These are phyloP conservation scores for Sebastes flavidus DNA, from an alignment of 2,797 vertebrate genomes.

Conservation along the genomic window DNA sequence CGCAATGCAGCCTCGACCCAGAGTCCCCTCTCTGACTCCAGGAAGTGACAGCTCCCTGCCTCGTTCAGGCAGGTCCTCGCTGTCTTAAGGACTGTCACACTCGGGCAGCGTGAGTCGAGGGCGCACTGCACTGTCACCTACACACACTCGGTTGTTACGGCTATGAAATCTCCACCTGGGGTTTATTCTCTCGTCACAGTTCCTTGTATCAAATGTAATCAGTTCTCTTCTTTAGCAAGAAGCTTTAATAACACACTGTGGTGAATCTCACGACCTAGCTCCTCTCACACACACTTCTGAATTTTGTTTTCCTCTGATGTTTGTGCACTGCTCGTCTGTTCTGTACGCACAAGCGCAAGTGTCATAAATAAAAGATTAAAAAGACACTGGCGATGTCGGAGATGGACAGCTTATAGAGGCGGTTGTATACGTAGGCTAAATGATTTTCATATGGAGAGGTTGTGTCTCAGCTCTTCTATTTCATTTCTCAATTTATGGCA, in stretches of 20 bases:
- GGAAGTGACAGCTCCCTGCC: constrained; percentile 80
- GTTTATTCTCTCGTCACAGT: background rate
- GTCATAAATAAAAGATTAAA: background rate
- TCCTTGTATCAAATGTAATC: constrained; percentile 6
- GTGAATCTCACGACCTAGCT: background rate
- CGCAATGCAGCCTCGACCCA: constrained; percentile 81
- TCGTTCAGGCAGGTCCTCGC: constrained; percentile 69
- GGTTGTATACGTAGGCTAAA: background rate
- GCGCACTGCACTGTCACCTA: background rate
- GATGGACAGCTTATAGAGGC: background rate
- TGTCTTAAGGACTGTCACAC: constrained; percentile 49
- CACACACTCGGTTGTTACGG: background rate
- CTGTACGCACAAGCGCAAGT: background rate
- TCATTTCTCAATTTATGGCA: background rate
- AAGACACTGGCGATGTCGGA: background rate
- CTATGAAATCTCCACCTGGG: background rate
- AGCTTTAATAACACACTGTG: constrained; percentile 1
- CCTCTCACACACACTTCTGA: background rate
- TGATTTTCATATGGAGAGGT: background rate
- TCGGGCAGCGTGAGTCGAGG: constrained; percentile 37
- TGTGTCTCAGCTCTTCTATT: background rate
- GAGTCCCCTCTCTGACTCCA: constrained; percentile 68
- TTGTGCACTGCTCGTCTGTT: background rate
- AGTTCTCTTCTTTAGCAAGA: constrained; percentile 7
- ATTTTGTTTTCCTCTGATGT: background rate